Conservation (phyloP, 2,113 vertebrate genomes). For the Cygnus atratus region DNA sequence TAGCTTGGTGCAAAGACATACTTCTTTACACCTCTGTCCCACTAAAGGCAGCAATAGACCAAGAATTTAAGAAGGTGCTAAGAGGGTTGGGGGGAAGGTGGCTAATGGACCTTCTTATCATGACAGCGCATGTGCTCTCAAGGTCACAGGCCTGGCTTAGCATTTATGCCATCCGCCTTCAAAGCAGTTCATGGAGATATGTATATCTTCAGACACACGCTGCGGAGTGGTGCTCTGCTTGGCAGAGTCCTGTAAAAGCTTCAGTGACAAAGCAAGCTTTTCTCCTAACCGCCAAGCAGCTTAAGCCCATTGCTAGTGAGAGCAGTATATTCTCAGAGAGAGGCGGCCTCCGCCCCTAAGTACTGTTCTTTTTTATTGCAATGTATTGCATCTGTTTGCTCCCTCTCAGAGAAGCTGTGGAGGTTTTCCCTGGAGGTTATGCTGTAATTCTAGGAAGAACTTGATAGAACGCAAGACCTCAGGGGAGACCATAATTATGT, state of each 20-base stretch:
- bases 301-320: not conserved
- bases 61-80: not conserved
- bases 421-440: not conserved
- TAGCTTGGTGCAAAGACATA: not conserved
- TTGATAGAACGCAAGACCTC: not conserved
- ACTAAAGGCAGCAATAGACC: not conserved
- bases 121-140: not conserved
- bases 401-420: not conserved
- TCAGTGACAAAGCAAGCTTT: not conserved
- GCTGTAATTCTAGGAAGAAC: not conserved
- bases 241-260: not conserved
- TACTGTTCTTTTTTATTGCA: not conserved
- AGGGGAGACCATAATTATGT: not conserved
- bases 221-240: not conserved
- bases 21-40: not conserved
- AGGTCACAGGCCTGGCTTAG: not conserved
- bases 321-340: not conserved
- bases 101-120: not conserved
- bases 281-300: not conserved
- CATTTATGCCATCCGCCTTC: not conserved
- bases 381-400: not conserved
- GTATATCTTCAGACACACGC: not conserved
- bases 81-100: not conserved
- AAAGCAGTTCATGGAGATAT: not conserved
- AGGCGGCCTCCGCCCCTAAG: not conserved